Base-by-base conservation (phyloP, 2,797 vertebrate genomes). In the Pipistrellus pygmaeus region DNA sequence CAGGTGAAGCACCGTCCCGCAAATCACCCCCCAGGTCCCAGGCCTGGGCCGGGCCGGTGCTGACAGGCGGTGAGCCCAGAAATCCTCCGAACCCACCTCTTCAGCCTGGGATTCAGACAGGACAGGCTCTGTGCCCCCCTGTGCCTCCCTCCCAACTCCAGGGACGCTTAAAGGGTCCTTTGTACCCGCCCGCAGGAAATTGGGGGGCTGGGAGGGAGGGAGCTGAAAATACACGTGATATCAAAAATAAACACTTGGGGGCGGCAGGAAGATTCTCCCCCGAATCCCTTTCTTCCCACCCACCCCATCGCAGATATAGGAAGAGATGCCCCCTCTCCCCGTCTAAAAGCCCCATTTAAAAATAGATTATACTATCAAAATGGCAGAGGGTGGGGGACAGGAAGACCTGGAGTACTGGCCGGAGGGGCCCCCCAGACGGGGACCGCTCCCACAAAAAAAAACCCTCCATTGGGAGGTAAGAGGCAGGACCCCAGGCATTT, bases 311-410 rank as follows among this genome's bases (percentile, higher is more conserved):
- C 85, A 87, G 77, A 97, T 93, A 94, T 46, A 96, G 96, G 96
- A 96, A 97, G 96, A 96, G 94, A 94, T 87, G 83, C 32, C n/a
- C 69, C 92, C 93, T 95, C 95, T 95, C 93, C 95, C 95, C 66
- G 75, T 95, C 95, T 95, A 97, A 98, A 98, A 97, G 94, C 88
- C 93, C 95, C 75, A 44, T 97, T 97, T 96, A 97, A 98, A 98
- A 97, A 98, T 97, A 97, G 96, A 96, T 97, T 97, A 96, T 97
- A 96, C 95, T 97, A 97, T 97, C 96, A 97, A 98, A 98, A 97
- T 97, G 92, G 93, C 93, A 95, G 85, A 60, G 93, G 82, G n/a
- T 80, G 21, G 94, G 94, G 91, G 85, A 90, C 88, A 98, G 90
- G 95, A 71, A 97, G 73, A 88, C 80, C 94, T 93, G 95, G 95